Evolutionary conservation across 2,797 vertebrate genomes (phyloP), one percentile per base, ranked within the genome.

Genomic region (Myripristis jacobus): DNA sequence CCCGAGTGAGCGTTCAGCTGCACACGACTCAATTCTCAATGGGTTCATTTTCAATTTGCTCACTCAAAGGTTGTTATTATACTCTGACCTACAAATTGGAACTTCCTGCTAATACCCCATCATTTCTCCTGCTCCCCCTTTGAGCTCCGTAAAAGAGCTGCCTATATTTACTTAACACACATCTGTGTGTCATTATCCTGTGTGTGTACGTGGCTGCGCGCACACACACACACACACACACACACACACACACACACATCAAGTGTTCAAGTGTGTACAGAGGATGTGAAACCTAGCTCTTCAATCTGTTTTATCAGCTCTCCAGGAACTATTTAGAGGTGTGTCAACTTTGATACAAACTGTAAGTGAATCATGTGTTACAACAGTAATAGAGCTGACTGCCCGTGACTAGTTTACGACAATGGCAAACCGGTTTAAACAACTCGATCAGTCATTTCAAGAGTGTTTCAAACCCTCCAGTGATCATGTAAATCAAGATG

Each of bases 41-140:
- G 92, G 93, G 84, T 91, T 94, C 87, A 92, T 93, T 94, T 95
- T 93, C 93, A 94, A 92, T 95, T 95, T 93, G 89, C 89, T 91
- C 87, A 83, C 92, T 94, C 93, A 94, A 94, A 94, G 93, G 88
- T 92, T 92, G 94, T 93, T 92, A 92, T 95, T 94, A 94, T 89
- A 90, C 89, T 92, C 83, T 93, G 95, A 94, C 94, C 94, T 92
- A 92, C 87, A 95, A 95, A 94, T 94, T 93, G 92, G 88, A 89
- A 94, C 94, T 92, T 95, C 93, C 92, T 77, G 80, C 86, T 93
- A 91, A 93, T 80, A 94, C 87, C 89, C 91, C 91, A 75, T 92
- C 89, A 94, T 94, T 91, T 92, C 81, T 89, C 79, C 86, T 70
- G 86, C 84, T 86, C 89, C 77, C 77, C 89, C 79, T 87, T 82